Evolutionary conservation across 2,113 vertebrate genomes (phyloP), one percentile per base, ranked within the genome.

Genomic region (Seriola rivoliana): DNA sequence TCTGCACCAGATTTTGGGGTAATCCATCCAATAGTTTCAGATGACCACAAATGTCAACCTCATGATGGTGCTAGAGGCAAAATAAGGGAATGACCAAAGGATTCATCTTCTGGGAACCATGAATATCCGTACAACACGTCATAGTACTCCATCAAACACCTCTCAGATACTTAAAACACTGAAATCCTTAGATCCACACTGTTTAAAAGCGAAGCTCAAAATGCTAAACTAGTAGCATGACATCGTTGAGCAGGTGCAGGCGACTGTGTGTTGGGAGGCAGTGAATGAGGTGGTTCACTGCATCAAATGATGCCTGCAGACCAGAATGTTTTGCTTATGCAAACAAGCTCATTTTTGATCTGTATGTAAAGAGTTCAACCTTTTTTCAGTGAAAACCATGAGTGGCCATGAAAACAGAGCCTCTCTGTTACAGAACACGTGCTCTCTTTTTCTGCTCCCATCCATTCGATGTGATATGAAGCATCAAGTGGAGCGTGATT

Each of bases 381-480:
- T 29, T n/a, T 57, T 29, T 11, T 8, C 23, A 29, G 36, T 23
- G 4, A 50, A 50, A 52, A 52, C 7, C 57, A 50, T 10, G 4
- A 62, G 23, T 8, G 48, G 48, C 36, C 21, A 42, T 42, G 4
- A 52, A 52, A 11, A 14, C 9, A 29, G 13, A 8, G 8, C 10
- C 40, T 38, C 10, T 10, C 19, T n/a, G 5, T 29, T 52, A 58
- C 40, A 36, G 32, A 57, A 55, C 19, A 57, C 8, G 11, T 17
- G 23, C 40, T 73, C 23, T 44, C 25, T 4, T 9, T 16, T 32
- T 16, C 32, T 23, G 58, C 44, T 62, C 23, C 60, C 42, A 40
- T 69, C 19, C 25, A 62, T 34, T 67, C 78, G 44, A 40, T 19
- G 17, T 46, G 23, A 66, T 60, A 46, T 8, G 17, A 71, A 70